Conservation (phyloP, 2,797 vertebrate species). For the Poeciliopsis infans region DNA sequence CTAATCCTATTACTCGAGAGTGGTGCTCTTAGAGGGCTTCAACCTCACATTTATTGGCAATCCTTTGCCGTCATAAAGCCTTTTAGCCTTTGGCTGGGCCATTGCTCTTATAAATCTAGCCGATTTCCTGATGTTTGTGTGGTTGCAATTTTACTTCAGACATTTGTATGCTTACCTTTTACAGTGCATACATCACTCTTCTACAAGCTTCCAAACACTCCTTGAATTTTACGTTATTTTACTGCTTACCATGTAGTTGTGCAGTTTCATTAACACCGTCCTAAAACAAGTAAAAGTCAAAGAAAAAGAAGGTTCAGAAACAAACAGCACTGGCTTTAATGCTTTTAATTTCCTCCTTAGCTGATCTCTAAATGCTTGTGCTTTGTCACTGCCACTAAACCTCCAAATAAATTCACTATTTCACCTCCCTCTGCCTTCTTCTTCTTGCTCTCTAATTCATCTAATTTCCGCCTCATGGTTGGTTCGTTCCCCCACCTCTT, state of each 20-base stretch:
- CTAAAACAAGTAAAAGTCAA: constrained; percentile 58
- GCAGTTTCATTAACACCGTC: constrained; percentile 48
- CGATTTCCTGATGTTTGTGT: constrained; percentile 67
- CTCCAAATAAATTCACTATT: constrained; percentile 73
- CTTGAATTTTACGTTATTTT: constrained; percentile 25
- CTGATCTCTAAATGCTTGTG: constrained; percentile 75
- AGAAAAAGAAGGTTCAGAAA: constrained; percentile 48
- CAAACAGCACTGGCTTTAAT: constrained; percentile 55
- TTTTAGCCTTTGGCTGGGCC: constrained; percentile 81
- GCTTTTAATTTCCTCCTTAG: constrained; percentile 78
- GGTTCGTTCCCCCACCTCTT: constrained; percentile 62
- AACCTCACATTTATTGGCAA: constrained; percentile 83
- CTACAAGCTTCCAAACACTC: constrained; percentile 23
- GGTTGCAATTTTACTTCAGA: constrained; percentile 54
- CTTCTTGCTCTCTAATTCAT: constrained; percentile 73
- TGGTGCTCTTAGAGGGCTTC: constrained; percentile 78
- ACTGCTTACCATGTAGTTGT: constrained; percentile 15
- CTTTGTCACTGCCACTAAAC: constrained; percentile 79
- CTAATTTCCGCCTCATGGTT: constrained; percentile 72
- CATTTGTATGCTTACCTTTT: constrained; percentile 47
- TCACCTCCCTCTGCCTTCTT: constrained; percentile 70
- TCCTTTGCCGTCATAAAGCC: constrained; percentile 80
- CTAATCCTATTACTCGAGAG: constrained; percentile 82
- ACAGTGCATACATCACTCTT: constrained; percentile 9
- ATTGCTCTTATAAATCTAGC: constrained; percentile 74